These are phyloP conservation scores for Tamias sibiricus DNA, from an alignment of 2,113 vertebrate species.

Conservation along the genomic window DNA sequence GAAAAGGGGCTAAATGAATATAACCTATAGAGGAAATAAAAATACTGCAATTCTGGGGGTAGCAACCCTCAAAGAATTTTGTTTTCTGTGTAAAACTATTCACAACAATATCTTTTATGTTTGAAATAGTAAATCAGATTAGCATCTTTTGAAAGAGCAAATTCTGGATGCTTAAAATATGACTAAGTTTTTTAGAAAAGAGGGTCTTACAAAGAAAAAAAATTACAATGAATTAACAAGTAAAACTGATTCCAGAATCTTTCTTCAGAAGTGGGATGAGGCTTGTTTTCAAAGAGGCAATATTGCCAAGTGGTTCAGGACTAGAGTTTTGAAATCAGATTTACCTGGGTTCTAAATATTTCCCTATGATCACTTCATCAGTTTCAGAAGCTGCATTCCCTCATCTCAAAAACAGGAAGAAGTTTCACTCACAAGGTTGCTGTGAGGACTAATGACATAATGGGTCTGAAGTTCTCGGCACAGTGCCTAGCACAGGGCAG, in stretches of 20 bases:
- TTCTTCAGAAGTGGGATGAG: background rate
- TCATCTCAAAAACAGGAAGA: background rate
- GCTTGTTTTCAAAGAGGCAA: background rate
- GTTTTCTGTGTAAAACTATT: background rate
- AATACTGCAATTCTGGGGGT: background rate
- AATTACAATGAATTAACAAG: background rate
- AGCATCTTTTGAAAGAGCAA: conserved; percentile 1
- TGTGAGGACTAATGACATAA: background rate
- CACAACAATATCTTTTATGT: background rate
- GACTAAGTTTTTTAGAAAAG: background rate
- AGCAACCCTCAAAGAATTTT: background rate
- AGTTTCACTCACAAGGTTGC: background rate
- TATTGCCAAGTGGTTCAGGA: background rate
- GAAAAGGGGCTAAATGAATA: background rate
- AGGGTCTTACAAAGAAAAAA: background rate
- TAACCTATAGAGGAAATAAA: background rate
- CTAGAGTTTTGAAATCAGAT: background rate
- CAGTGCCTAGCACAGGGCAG: background rate
- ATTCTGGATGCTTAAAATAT: background rate
- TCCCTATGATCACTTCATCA: background rate
- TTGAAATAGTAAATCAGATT: background rate
- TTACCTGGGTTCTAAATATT: background rate
- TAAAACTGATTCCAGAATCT: background rate
- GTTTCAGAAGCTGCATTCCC: background rate
- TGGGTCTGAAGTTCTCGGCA: background rate